Conservation (phyloP, 2,113 vertebrate genomes). For the Perca flavescens region DNA sequence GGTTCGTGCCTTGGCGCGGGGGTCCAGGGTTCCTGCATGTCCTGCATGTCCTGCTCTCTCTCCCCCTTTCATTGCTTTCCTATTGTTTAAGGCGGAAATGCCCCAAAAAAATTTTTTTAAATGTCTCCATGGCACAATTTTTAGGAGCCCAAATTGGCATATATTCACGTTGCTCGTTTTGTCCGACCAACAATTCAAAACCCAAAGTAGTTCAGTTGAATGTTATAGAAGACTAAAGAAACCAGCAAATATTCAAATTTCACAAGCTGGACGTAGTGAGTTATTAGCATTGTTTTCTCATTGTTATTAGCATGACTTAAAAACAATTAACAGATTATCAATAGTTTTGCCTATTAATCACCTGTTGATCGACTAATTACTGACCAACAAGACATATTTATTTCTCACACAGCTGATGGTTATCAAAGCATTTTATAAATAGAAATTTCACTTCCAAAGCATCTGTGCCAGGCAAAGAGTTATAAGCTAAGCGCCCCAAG, state of each 20-base stretch:
- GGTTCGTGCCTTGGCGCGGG: too few relatives aligned
- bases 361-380: neutral
- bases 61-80: too few relatives aligned
- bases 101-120: neutral
- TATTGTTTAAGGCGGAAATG: too few relatives aligned
- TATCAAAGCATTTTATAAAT: conserved; percentile 3
- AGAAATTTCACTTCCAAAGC: neutral
- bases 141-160: too few relatives aligned
- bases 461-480: neutral
- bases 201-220: neutral
- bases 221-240: neutral
- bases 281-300: neutral
- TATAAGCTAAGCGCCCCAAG: conserved; percentile 16
- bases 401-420: neutral
- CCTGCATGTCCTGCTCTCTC: too few relatives aligned
- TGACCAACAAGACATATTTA: neutral
- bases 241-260: neutral
- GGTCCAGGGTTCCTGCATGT: too few relatives aligned
- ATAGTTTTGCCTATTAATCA: neutral
- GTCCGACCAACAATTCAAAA: neutral
- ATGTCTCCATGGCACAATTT: neutral
- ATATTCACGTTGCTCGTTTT: neutral
- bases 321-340: neutral
- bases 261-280: neutral
- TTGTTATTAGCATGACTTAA: neutral